Evolutionary conservation across 1,140 invertebrate genomes (phyloP).

Genomic region (Drosophila dunni): DNA sequence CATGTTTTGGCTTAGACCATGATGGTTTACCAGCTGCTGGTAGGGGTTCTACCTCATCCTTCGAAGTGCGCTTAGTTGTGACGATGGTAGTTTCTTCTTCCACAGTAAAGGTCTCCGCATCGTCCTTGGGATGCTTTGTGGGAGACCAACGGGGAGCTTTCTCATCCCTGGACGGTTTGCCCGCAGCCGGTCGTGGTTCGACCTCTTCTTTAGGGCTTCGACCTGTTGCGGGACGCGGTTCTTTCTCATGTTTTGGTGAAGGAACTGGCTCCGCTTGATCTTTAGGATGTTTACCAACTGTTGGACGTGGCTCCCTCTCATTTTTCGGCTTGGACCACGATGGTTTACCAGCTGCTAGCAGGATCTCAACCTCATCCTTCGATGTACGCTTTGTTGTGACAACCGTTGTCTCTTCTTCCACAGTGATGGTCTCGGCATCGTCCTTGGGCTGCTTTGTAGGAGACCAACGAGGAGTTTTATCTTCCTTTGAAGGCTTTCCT

Average conservation of each 20-base stretch:
- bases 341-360: constrained; percentile 7
- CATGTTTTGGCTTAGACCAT: not conserved
- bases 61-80: constrained; percentile 6
- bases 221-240: not conserved
- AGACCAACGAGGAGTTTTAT: not conserved
- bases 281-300: not conserved
- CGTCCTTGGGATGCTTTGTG: constrained; percentile 30
- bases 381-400: not conserved
- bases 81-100: constrained; percentile 10
- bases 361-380: not conserved
- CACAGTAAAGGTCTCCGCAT: constrained; percentile 39
- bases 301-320: not conserved
- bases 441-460: not conserved
- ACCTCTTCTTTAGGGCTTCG: not conserved
- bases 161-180: constrained; percentile 1
- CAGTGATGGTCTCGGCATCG: not conserved
- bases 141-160: not conserved
- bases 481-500: constrained; percentile 10
- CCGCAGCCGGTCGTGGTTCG: not conserved
- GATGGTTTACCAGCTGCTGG: not conserved
- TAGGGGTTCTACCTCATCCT: not conserved
- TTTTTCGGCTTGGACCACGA: not conserved
- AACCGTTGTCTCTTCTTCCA: not conserved
- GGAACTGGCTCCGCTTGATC: not conserved
- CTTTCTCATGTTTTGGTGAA: not conserved